Conservation (phyloP, 2,113 vertebrate genomes). For the Perccottus glenii region DNA sequence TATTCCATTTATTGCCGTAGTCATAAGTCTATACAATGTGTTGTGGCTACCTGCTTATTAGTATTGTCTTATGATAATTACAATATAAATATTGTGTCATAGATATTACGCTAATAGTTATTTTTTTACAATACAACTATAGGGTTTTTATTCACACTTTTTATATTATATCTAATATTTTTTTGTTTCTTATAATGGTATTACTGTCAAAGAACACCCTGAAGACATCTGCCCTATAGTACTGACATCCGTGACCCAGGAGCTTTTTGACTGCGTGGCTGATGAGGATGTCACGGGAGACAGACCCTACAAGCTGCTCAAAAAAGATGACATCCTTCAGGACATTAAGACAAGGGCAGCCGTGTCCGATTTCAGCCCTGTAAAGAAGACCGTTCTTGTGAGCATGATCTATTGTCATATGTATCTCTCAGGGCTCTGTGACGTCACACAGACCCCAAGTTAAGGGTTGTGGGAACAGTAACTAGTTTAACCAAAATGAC, state of each 20-base stretch:
- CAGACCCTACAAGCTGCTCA: slow-evolving; percentile 85
- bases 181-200: slow-evolving; percentile 2
- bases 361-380: slow-evolving; percentile 89
- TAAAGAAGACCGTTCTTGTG: slow-evolving; percentile 85
- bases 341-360: slow-evolving; percentile 86
- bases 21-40: no score
- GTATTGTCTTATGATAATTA: no score
- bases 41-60: no score
- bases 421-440: slow-evolving; percentile 28
- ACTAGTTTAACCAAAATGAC: slow-evolving; percentile 13
- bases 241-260: slow-evolving; percentile 89
- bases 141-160: not conserved
- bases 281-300: slow-evolving; percentile 87
- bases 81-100: no score
- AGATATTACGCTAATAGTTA: no score
- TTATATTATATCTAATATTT: not conserved
- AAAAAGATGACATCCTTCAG: slow-evolving; percentile 85
- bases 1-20: no score
- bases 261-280: slow-evolving; percentile 84
- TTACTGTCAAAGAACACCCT: slow-evolving; percentile 78
- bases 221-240: slow-evolving; percentile 87
- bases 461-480: slow-evolving; percentile 40
- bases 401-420: slow-evolving; percentile 43
- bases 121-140: no score
- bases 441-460: slow-evolving; percentile 38